A percentile compares a stretch with the other conserved stretches of the same genome.
Evolutionary conservation across 2,113 vertebrate genomes (phyloP).

Genomic region (Melanocharis versteri): DNA sequence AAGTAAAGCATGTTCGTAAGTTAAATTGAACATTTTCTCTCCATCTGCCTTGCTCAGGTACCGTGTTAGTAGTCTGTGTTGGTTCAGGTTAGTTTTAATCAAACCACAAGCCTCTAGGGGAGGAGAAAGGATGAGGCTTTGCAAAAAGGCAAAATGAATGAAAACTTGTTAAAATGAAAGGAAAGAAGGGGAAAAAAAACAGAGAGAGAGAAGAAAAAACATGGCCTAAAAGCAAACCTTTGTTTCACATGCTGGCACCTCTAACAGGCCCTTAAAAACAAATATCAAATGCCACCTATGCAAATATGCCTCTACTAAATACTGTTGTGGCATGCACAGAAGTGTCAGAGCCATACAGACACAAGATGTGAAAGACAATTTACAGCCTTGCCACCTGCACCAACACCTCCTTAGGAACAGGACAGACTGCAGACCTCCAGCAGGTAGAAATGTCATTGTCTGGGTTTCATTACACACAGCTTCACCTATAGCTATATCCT

Average conservation of each 20-base stretch:
- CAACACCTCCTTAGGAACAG: not conserved
- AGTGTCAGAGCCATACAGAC: not conserved
- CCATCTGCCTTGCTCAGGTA: not conserved
- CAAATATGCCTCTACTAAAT: not conserved
- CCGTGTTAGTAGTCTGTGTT: not conserved
- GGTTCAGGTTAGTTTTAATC: slow-evolving; percentile 4
- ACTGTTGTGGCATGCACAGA: not conserved
- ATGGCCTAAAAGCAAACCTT: not conserved
- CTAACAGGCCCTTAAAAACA: not conserved
- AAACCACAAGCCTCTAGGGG: not conserved
- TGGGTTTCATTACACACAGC: not conserved
- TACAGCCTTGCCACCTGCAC: not conserved
- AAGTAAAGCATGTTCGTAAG: not conserved
- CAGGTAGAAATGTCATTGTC: not conserved
- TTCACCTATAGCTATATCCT: not conserved
- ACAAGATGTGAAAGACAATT: not conserved
- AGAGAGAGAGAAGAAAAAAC: not conserved
- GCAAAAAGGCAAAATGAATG: not conserved
- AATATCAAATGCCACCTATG: not conserved
- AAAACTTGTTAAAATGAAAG: not conserved
- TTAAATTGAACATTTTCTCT: not conserved
- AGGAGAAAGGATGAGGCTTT: not conserved
- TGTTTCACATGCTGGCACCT: not conserved
- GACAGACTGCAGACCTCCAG: not conserved
- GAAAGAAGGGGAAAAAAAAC: accelerated